These are phyloP conservation scores for Poeciliopsis turneri DNA, from an alignment of 2,797 vertebrate species.

Conservation along the genomic window DNA sequence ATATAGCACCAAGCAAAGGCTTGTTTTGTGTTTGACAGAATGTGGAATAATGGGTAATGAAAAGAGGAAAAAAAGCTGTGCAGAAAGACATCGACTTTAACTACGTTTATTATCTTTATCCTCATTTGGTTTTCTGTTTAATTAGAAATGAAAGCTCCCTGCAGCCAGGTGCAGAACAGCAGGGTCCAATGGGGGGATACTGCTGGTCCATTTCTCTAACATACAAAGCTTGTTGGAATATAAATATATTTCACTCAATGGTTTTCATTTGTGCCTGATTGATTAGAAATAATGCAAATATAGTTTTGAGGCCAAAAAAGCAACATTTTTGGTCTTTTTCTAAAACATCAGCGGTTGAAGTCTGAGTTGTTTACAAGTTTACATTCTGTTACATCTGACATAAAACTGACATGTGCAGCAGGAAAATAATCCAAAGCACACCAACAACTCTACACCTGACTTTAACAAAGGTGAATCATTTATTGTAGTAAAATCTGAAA, in stretches of 20 bases:
- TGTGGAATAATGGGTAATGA: constrained; percentile 9
- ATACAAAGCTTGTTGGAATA: neutral
- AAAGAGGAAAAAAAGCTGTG: neutral
- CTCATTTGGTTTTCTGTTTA: neutral
- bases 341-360: neutral
- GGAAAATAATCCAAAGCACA: too few relatives aligned
- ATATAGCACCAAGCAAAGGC: constrained; percentile 20
- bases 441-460: neutral
- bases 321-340: neutral
- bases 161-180: neutral
- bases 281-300: neutral
- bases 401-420: neutral
- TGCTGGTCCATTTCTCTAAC: neutral
- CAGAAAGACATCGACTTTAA: neutral
- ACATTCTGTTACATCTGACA: neutral
- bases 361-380: neutral
- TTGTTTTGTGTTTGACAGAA: constrained; percentile 39
- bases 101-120: neutral
- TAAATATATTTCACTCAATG: neutral
- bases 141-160: neutral
- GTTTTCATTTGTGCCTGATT: neutral
- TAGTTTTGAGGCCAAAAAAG: neutral
- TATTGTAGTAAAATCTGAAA: neutral
- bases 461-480: neutral
- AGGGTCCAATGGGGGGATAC: neutral